A percentile compares a stretch with the other conserved stretches of the same genome.
Evolutionary conservation across 2,113 vertebrate species (phyloP).

Genomic region (Dryoscopus gambensis): DNA sequence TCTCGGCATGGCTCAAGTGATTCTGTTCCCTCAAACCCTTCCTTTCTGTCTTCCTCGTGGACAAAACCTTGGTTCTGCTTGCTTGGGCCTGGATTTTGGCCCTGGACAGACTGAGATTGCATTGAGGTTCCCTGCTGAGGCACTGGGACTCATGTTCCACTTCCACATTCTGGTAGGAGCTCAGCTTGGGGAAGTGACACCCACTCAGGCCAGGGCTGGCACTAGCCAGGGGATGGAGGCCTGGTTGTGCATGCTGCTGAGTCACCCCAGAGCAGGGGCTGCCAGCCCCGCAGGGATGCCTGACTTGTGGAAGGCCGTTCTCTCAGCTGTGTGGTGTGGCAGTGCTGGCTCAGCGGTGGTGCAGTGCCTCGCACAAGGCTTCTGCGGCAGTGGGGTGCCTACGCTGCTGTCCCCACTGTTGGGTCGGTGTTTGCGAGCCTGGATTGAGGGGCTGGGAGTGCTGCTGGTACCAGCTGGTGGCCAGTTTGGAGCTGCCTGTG

Average conservation of each 20-base stretch:
- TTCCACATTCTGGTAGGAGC: neutral
- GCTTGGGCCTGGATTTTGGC: neutral
- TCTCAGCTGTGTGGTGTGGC: neutral
- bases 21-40: neutral
- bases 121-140: neutral
- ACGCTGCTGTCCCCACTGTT: neutral
- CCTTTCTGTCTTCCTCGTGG: neutral
- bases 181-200: neutral
- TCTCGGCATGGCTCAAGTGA: neutral
- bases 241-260: neutral
- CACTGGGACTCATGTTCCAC: neutral
- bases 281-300: neutral
- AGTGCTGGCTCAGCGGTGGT: neutral
- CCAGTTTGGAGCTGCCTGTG: neutral
- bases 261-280: neutral
- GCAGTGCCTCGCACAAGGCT: neutral
- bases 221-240: neutral
- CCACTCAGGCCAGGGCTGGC: neutral
- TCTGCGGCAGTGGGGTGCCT: neutral
- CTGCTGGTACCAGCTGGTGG: neutral
- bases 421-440: accelerated
- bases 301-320: neutral
- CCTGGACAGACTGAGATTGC: neutral
- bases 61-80: neutral
- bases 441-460: neutral